phyloP scores from a whole-genome alignment of 2,888 invertebrate genomes.

The Amphipoea oculea region DNA sequence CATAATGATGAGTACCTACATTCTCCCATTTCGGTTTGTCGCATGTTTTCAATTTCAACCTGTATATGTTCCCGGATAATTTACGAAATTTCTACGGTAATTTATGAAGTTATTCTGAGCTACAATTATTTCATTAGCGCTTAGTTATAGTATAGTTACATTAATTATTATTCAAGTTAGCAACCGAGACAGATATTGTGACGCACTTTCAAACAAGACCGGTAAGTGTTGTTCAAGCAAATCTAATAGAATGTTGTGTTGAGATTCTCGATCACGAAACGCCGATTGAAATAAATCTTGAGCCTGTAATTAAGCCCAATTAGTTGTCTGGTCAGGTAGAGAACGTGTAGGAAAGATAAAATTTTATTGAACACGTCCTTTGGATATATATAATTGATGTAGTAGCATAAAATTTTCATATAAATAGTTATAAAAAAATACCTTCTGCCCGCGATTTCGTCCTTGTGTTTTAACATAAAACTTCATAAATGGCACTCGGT shows the following conservation, averaged over 20 bases:
- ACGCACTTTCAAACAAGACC: constrained; percentile 21
- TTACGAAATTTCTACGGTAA: constrained; percentile 16
- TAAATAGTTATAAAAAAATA: not conserved
- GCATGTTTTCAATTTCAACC: too few species aligned
- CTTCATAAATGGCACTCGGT: not conserved
- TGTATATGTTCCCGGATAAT: constrained; percentile 21
- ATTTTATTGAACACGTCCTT: not conserved
- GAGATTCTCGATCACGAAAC: not conserved
- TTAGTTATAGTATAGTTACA: constrained; percentile 63
- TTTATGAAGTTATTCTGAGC: constrained; percentile 35
- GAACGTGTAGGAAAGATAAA: not conserved
- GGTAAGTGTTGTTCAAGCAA: constrained; percentile 20
- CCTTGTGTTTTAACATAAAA: too few species aligned
- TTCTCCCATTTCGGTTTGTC: too few species aligned
- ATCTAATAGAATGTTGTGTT: constrained; percentile 7
- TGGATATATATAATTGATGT: not conserved
- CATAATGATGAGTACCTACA: too few species aligned
- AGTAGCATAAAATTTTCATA: not conserved
- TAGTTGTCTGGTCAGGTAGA: not conserved
- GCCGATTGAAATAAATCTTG: not conserved
- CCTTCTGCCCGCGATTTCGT: too few species aligned
- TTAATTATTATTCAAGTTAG: constrained; percentile 62
- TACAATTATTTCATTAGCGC: constrained; percentile 42
- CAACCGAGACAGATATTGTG: constrained; percentile 28
- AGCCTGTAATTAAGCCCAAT: not conserved